Evolutionary conservation across 2,797 vertebrate genomes (phyloP), one percentile per base, ranked within the genome.

Genomic region (Pelodytes ibericus): DNA sequence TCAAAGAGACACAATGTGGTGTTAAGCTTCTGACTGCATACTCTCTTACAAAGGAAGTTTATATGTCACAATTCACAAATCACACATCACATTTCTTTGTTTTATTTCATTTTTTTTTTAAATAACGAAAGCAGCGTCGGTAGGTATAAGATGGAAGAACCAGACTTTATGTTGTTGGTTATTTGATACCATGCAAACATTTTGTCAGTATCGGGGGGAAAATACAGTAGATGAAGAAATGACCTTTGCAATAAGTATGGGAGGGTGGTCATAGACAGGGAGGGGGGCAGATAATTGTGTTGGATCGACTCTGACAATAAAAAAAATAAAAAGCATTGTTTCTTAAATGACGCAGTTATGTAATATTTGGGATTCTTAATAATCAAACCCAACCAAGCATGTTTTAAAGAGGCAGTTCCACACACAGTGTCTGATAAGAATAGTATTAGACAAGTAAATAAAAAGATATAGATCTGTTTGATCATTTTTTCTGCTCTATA

Each of bases 1-100:
- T 98, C 96, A 98, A 94, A 96, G 94, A 95, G 94, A 97, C 96
- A 98, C 95, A 98, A 96, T 96, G 95, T 94, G 89, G 94, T 94
- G 95, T 94, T 61, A 96, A 97, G 96, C 96, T 95, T 95, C 93
- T 93, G 92, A 93, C 95, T 94, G 95, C 94, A 95, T 95, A 94
- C 94, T 97, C 94, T 88, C 93, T 96, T 95, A 98, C 96, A 97
- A 97, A 98, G 94, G 91, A 91, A 92, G 92, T 92, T 92, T 93
- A 92, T 91, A 93, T 95, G 94, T 95, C 93, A 93, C 94, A 95
- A 98, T 95, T 94, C 95, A 96, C 95, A 96, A 98, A 97, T 95
- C 94, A 96, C 92, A 92, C 93, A 94, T 95, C 94, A 87, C 93
- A 95, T 93, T 95, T 94, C 93, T 29, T 2, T 25, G 86, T 87